Evolutionary conservation across 2,888 invertebrate species (phyloP).

Genomic region (Norana najaformis): DNA sequence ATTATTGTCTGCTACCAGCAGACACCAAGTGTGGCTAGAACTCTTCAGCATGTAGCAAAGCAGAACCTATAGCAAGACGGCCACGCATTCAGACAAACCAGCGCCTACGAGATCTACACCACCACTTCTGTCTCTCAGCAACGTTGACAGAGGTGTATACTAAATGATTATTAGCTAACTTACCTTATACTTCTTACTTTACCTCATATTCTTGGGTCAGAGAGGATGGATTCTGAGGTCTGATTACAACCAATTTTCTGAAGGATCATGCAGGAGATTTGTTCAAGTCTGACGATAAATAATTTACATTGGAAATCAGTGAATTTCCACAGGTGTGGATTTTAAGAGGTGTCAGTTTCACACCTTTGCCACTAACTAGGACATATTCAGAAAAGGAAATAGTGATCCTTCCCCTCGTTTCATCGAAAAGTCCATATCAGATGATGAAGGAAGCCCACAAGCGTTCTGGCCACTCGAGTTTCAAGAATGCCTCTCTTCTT

Average conservation of each 20-base stretch:
- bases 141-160: not conserved
- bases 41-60: too few relatives aligned
- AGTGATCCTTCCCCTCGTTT: not conserved
- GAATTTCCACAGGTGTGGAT: not conserved
- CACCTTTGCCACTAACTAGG: not conserved
- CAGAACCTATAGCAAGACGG: too few relatives aligned
- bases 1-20: not conserved
- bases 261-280: not conserved
- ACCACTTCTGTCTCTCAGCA: not conserved
- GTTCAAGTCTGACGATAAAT: not conserved
- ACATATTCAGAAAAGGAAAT: not conserved
- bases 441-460: not conserved
- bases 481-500: not conserved
- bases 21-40: not conserved
- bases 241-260: too few relatives aligned
- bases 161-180: slow-evolving; percentile 4
- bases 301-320: not conserved
- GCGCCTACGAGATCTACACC: not conserved
- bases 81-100: too few relatives aligned
- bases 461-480: not conserved
- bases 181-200: not conserved
- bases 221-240: not conserved
- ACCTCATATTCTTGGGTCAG: not conserved
- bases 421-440: not conserved
- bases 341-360: too few relatives aligned